These are phyloP conservation scores for Oligia latruncula DNA, from an alignment of 2,888 invertebrate genomes.

Conservation along the genomic window DNA sequence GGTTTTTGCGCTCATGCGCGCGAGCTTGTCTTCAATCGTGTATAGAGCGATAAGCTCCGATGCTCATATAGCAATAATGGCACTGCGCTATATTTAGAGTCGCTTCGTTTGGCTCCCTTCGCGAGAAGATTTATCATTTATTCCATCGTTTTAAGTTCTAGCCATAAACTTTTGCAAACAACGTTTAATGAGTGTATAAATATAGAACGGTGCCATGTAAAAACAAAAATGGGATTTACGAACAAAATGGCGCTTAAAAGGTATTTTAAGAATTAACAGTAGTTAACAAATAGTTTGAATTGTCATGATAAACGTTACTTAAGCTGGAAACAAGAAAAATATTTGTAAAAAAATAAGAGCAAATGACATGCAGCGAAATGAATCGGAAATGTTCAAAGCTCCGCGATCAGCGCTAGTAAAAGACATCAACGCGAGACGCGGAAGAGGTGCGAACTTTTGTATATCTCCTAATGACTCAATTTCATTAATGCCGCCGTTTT, in stretches of 20 bases:
- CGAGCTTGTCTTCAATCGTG: slow-evolving; percentile 81
- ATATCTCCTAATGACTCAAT: neutral
- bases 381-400: slow-evolving; percentile 32
- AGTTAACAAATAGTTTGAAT: neutral
- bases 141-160: slow-evolving; percentile 67
- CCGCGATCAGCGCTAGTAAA: slow-evolving; percentile 49
- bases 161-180: slow-evolving; percentile 45
- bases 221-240: slow-evolving; percentile 21
- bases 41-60: slow-evolving; percentile 85
- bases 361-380: neutral
- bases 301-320: neutral
- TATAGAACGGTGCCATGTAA: slow-evolving; percentile 4
- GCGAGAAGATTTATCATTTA: slow-evolving; percentile 71
- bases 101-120: slow-evolving; percentile 79
- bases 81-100: slow-evolving; percentile 83
- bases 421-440: slow-evolving; percentile 66
- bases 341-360: neutral
- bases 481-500: neutral
- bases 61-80: slow-evolving; percentile 82
- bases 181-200: slow-evolving; percentile 39
- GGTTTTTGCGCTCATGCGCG: slow-evolving; percentile 82
- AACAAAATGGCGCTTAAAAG: neutral
- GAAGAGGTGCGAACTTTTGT: slow-evolving; percentile 16
- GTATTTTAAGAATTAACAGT: neutral
- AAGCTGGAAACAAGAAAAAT: neutral